Evolutionary conservation across 2,888 invertebrate genomes (phyloP).

Genomic region (Unio pictorum): DNA sequence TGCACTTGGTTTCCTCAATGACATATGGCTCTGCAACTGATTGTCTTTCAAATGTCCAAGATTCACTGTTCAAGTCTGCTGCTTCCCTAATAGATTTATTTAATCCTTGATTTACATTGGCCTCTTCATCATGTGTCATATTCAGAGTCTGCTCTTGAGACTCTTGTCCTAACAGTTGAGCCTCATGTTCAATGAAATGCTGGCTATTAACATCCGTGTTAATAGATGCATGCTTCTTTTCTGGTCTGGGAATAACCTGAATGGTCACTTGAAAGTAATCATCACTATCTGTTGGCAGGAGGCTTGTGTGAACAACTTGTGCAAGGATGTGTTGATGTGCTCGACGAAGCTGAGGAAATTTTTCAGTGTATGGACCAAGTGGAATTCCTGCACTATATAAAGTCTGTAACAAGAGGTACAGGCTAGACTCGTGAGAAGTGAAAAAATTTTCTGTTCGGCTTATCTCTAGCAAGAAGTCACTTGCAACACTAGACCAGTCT

Average conservation of each 20-base stretch:
- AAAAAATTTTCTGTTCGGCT: conserved; percentile 77
- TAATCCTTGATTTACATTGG: conserved; percentile 1
- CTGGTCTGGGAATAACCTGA: conserved; percentile 23
- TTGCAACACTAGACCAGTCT: conserved; percentile 60
- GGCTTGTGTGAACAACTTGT: conserved; percentile 47
- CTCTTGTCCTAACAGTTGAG: too few relatives aligned
- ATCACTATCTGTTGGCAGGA: conserved; percentile 37
- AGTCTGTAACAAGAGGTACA: conserved; percentile 75
- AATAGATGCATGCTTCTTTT: conserved; percentile 23
- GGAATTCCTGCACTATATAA: conserved; percentile 73
- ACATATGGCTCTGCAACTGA: not conserved
- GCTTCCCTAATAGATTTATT: too few relatives aligned
- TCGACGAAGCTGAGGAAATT: conserved; percentile 45
- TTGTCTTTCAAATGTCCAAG: too few relatives aligned
- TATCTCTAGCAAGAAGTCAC: conserved; percentile 72
- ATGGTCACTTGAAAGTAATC: conserved; percentile 39
- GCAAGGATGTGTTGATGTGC: conserved; percentile 51
- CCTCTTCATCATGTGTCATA: not conserved
- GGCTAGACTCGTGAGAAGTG: conserved; percentile 76
- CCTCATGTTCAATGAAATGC: conserved; percentile 28
- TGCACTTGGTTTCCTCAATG: not conserved
- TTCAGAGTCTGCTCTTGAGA: too few relatives aligned
- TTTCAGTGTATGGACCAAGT: conserved; percentile 54
- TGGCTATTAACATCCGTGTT: conserved; percentile 36
- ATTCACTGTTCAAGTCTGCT: too few relatives aligned